A percentile compares a stretch with the other conserved stretches of the same genome.
Conservation (phyloP, 2,797 vertebrate species). For the Tenualosa ilisha region DNA sequence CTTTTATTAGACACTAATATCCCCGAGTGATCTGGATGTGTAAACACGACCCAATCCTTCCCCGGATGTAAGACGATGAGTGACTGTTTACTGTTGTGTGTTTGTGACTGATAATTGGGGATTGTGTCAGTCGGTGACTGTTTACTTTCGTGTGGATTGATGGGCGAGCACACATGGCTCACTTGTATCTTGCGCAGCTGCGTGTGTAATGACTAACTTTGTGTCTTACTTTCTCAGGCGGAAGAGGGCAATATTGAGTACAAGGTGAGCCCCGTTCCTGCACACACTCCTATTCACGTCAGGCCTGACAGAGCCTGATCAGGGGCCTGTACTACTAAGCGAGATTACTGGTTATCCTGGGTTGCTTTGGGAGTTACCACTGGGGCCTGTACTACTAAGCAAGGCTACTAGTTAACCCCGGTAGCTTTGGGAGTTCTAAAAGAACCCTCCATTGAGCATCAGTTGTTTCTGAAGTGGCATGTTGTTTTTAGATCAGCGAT, state of each 20-base stretch:
- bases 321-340: too few relatives aligned
- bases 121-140: neutral
- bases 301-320: neutral
- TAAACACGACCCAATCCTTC: neutral
- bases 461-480: too few relatives aligned
- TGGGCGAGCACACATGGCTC: neutral
- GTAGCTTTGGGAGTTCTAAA: too few relatives aligned
- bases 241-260: slow-evolving; percentile 99
- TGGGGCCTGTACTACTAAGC: too few relatives aligned
- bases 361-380: too few relatives aligned
- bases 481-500: too few relatives aligned
- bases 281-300: neutral
- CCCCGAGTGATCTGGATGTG: too few relatives aligned
- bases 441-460: too few relatives aligned
- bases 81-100: neutral
- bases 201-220: neutral
- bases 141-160: neutral
- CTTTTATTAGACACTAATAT: too few relatives aligned
- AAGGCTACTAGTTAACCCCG: too few relatives aligned
- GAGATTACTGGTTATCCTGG: too few relatives aligned
- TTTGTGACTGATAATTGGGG: too few relatives aligned
- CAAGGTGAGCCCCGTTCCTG: slow-evolving; percentile 78
- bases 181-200: neutral
- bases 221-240: slow-evolving; percentile 75
- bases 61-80: neutral